phyloP scores from a whole-genome alignment of 2,797 vertebrate genomes.

The Microchirus variegatus region DNA sequence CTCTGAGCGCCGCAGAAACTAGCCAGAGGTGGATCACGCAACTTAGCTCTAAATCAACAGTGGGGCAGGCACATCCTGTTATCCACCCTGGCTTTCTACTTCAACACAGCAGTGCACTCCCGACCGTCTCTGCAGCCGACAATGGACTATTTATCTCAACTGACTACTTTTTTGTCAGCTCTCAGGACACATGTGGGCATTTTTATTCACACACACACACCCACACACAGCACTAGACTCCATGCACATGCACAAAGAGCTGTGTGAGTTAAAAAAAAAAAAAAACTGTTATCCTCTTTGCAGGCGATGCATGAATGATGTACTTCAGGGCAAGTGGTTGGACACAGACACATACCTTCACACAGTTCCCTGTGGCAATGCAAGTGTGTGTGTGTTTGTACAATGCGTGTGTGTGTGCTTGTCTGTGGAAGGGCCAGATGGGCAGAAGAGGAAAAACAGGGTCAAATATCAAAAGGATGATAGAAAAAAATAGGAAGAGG shows the following conservation, averaged over 20 bases:
- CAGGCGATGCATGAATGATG: conserved; percentile 52
- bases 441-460: conserved; percentile 42
- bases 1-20: conserved; percentile 37
- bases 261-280: conserved; percentile 38
- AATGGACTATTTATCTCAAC: conserved; percentile 43
- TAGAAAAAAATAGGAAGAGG: conserved; percentile 31
- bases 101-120: conserved; percentile 16
- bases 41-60: conserved; percentile 63
- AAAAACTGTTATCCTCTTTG: conserved; percentile 43
- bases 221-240: background rate
- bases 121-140: conserved; percentile 40
- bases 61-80: conserved; percentile 29
- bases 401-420: conserved; percentile 17
- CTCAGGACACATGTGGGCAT: conserved; percentile 43
- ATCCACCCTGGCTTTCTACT: conserved; percentile 30
- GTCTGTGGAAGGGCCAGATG: conserved; percentile 39
- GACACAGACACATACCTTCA: conserved; percentile 30
- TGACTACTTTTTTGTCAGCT: conserved; percentile 29
- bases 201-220: conserved; percentile 38
- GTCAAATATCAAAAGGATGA: conserved; percentile 40
- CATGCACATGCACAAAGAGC: conserved; percentile 18
- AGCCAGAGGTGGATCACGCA: conserved; percentile 33
- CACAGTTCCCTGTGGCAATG: conserved; percentile 35
- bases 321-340: conserved; percentile 14
- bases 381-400: conserved; percentile 1